These are phyloP conservation scores for Hippocampus abdominalis DNA, from an alignment of 2,113 vertebrate species.

Conservation along the genomic window DNA sequence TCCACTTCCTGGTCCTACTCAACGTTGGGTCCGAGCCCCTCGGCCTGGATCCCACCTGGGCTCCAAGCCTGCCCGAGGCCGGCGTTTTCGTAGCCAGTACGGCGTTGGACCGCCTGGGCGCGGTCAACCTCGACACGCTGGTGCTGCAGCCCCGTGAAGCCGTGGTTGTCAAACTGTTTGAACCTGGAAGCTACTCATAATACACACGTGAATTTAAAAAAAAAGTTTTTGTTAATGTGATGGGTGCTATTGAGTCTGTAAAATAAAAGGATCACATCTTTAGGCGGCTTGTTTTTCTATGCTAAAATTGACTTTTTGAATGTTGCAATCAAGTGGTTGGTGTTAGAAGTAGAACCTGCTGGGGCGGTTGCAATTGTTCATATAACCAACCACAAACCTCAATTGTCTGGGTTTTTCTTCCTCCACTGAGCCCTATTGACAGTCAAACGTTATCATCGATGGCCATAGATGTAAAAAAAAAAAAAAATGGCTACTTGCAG, in stretches of 20 bases:
- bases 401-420: too few relatives aligned
- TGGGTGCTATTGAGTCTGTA: background rate
- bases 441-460: background rate
- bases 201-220: background rate
- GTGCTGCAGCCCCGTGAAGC: conserved; percentile 64
- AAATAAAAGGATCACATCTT: background rate
- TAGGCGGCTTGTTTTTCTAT: background rate
- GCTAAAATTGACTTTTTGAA: background rate
- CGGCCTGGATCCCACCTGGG: conserved; percentile 51
- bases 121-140: conserved; percentile 48
- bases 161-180: conserved; percentile 70
- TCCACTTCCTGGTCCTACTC: conserved; percentile 67
- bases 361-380: background rate
- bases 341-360: background rate
- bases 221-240: background rate
- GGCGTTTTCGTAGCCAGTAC: conserved; percentile 69
- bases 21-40: conserved; percentile 55
- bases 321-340: background rate
- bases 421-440: background rate
- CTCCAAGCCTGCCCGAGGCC: conserved; percentile 40
- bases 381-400: background rate
- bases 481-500: background rate
- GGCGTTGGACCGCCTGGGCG: conserved; percentile 54
- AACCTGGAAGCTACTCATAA: conserved; percentile 50
- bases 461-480: background rate